phyloP scores from a whole-genome alignment of 2,113 vertebrate species.

The Miniopterus natalensis region DNA sequence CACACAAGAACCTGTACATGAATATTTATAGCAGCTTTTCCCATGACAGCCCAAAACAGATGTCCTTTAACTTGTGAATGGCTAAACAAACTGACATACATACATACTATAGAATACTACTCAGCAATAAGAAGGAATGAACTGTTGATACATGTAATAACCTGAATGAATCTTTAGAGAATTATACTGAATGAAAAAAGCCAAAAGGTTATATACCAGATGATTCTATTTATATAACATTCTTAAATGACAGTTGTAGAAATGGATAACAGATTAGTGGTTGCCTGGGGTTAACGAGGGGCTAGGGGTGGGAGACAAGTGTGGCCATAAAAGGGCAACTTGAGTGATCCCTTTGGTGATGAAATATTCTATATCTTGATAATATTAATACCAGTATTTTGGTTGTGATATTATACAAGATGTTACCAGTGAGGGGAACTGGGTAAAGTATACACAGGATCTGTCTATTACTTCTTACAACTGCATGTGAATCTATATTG shows the following conservation, averaged over 20 bases:
- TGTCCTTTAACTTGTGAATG: conserved; percentile 3
- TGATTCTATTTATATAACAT: conserved; percentile 14
- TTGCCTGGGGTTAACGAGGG: neutral
- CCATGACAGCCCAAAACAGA: neutral
- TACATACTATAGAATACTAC: neutral
- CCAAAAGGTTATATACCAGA: neutral
- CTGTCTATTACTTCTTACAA: conserved; percentile 4
- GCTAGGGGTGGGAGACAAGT: neutral
- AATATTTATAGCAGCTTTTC: conserved; percentile 51
- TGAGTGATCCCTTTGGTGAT: neutral
- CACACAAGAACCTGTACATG: neutral
- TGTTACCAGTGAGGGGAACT: neutral
- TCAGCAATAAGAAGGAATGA: conserved; percentile 36
- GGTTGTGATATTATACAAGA: neutral
- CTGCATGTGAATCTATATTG: neutral
- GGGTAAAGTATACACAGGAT: neutral
- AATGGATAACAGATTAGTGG: neutral
- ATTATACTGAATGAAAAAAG: neutral
- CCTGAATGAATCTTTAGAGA: conserved; percentile 17
- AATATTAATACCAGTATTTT: neutral
- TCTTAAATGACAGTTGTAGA: conserved; percentile 9
- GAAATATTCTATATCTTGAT: neutral
- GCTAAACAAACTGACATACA: neutral
- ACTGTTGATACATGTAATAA: neutral
- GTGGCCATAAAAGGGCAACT: neutral